Evolutionary conservation across 2,888 invertebrate genomes (phyloP).

Genomic region (Andrena flavipes): DNA sequence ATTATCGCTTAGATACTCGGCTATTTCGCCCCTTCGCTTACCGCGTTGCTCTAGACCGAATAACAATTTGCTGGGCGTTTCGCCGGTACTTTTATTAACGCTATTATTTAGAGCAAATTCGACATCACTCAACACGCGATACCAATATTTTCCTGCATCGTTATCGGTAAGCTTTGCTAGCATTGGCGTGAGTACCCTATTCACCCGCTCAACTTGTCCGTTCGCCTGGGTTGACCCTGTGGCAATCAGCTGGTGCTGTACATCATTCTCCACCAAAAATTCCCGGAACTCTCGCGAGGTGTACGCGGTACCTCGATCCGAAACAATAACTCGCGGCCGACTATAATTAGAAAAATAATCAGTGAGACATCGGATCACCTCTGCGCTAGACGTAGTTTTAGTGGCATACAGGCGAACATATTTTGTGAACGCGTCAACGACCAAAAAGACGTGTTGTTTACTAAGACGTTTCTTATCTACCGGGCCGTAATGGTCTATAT

Average conservation of each 20-base stretch:
- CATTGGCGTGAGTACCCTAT: conserved; percentile 1
- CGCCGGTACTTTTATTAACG: not conserved
- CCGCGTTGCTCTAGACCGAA: conserved; percentile 6
- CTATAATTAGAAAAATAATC: conserved; percentile 66
- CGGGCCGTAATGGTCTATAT: conserved; percentile 19
- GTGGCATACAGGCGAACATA: conserved; percentile 10
- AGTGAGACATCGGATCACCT: conserved; percentile 60
- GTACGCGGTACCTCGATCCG: conserved; percentile 75
- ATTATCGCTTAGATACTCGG: not conserved
- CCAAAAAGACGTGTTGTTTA: conserved; percentile 40
- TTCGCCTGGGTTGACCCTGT: conserved; percentile 11
- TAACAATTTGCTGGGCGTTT: conserved; percentile 4
- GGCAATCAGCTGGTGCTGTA: not conserved
- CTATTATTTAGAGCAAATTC: conserved; percentile 11
- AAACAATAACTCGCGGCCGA: conserved; percentile 61
- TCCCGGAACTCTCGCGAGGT: conserved; percentile 70
- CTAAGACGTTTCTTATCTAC: conserved; percentile 4
- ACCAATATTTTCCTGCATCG: not conserved
- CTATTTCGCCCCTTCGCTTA: not conserved
- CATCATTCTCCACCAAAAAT: conserved; percentile 52
- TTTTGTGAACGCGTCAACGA: conserved; percentile 20
- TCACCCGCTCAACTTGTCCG: conserved; percentile 9
- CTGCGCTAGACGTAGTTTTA: conserved; percentile 11
- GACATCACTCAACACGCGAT: not conserved
- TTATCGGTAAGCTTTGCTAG: conserved; percentile 3